Percentiles rank a stretch among this genome's conserved stretches.
phyloP scores from a whole-genome alignment of 53 echinoderm and acorn worm genomes.

The Stichopus horrens region DNA sequence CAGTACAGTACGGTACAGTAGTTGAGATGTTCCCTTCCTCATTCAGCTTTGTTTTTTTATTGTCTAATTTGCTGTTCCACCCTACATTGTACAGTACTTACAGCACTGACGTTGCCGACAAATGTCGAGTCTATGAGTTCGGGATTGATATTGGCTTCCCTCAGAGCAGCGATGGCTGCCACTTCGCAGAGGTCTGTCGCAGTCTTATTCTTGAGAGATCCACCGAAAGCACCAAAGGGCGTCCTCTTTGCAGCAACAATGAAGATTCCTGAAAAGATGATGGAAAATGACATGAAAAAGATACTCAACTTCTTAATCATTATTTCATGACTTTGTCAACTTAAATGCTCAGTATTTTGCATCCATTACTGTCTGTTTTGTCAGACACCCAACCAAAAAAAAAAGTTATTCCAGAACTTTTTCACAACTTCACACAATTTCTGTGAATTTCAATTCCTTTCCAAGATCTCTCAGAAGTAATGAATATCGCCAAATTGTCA shows the following conservation, averaged over 20 bases:
- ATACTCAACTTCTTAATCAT: no score
- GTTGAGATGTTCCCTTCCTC: background rate
- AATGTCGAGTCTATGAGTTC: constrained; percentile 83
- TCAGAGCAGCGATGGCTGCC: constrained; percentile 81
- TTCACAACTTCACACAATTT: no score
- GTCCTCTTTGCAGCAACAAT: constrained; percentile 95
- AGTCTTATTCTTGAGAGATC: constrained; percentile 70
- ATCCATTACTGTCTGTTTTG: no score
- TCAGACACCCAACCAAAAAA: no score
- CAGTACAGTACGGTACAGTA: background rate
- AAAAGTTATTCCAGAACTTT: no score
- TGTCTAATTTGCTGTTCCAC: background rate
- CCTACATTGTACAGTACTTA: constrained; percentile 48
- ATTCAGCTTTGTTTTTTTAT: background rate
- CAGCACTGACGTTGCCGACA: constrained; percentile 88
- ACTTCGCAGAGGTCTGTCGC: constrained; percentile 86
- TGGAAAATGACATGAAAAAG: no score
- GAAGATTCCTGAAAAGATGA: constrained; percentile 68
- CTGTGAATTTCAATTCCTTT: no score
- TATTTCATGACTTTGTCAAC: no score
- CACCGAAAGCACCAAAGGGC: constrained; percentile 95
- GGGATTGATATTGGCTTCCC: constrained; percentile 77
- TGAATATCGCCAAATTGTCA: no score
- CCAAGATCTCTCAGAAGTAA: no score
- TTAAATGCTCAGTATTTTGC: no score